A percentile compares a stretch with the other conserved stretches of the same genome.
Conservation (phyloP, 2,888 invertebrate species). For the Galerucella calmariensis region DNA sequence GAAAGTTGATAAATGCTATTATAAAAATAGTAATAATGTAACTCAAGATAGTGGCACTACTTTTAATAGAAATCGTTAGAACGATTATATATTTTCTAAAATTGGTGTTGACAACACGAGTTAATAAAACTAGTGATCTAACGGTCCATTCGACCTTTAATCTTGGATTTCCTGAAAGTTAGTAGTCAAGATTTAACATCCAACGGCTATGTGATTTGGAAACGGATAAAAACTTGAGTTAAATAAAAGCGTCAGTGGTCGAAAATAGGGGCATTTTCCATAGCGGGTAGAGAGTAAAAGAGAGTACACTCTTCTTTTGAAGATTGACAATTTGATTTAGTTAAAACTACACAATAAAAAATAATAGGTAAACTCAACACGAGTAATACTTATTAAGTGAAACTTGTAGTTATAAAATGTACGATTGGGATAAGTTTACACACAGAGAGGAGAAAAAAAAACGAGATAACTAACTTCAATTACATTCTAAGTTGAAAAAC, state of each 20-base stretch:
- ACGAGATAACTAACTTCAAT: neutral
- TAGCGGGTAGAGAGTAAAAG: conserved; percentile 38
- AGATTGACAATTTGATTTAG: conserved; percentile 62
- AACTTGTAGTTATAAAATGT: too few species aligned
- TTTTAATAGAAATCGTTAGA: too few species aligned
- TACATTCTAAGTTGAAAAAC: too few species aligned
- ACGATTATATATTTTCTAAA: neutral
- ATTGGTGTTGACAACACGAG: neutral
- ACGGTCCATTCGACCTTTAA: conserved; percentile 52
- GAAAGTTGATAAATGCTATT: too few species aligned
- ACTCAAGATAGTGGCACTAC: too few species aligned
- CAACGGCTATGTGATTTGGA: conserved; percentile 56
- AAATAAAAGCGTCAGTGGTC: conserved; percentile 59
- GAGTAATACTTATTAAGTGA: too few species aligned
- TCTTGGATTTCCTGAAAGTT: conserved; percentile 58
- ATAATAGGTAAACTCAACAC: neutral
- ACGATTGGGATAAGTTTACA: neutral
- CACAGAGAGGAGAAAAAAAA: neutral
- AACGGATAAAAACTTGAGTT: conserved; percentile 61
- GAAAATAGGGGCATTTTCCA: conserved; percentile 60
- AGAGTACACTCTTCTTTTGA: conserved; percentile 60
- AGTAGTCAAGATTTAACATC: conserved; percentile 57
- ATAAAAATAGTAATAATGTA: too few species aligned
- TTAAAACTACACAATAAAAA: conserved; percentile 10
- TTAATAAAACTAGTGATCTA: conserved; percentile 1